Evolutionary conservation across 2,888 invertebrate genomes (phyloP).

Genomic region (Trissoscelio sp.): DNA sequence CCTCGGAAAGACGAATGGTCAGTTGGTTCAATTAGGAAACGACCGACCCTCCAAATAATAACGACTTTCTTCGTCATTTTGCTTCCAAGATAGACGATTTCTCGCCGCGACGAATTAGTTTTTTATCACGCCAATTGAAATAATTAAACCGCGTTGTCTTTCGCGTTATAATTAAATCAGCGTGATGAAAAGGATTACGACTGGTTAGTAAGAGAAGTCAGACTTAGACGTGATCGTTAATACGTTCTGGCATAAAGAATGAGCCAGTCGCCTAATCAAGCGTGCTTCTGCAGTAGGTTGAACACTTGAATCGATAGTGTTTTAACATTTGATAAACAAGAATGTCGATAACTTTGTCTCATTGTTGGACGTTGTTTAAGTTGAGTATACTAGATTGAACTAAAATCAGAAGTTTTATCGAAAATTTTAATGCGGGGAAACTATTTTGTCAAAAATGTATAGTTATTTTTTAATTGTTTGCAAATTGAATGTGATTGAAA

Average conservation of each 20-base stretch:
- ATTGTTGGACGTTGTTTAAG: no score
- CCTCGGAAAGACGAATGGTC: constrained; percentile 16
- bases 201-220: constrained; percentile 6
- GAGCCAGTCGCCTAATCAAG: background rate
- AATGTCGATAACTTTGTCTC: background rate
- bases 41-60: constrained; percentile 1
- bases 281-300: background rate
- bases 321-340: constrained; percentile 32
- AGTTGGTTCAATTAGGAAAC: constrained; percentile 18
- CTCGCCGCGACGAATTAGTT: background rate
- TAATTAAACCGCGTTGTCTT: background rate
- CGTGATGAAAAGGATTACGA: background rate
- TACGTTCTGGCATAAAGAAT: constrained; percentile 12
- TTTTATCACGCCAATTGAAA: background rate
- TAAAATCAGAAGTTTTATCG: no score
- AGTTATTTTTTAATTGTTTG: no score
- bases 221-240: background rate
- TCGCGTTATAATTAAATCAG: constrained; percentile 13
- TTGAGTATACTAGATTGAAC: no score
- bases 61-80: constrained; percentile 2
- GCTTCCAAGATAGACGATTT: background rate
- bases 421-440: no score
- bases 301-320: constrained; percentile 5
- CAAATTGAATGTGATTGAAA: no score
- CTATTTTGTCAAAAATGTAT: no score